Conservation (phyloP, 1,140 invertebrate species). For the Dreissena rostriformis region DNA sequence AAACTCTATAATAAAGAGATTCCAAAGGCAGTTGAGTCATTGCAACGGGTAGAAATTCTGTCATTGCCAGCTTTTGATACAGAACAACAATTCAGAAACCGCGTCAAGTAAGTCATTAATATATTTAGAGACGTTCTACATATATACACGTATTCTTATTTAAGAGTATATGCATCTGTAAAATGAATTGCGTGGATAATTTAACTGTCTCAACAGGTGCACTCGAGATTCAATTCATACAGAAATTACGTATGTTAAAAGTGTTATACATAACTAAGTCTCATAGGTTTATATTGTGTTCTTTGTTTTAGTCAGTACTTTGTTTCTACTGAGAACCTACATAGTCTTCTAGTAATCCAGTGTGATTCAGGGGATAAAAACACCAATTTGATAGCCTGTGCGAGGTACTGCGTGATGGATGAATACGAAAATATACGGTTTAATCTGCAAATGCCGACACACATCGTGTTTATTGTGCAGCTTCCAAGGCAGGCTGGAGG, state of each 20-base stretch:
- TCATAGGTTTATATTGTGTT: slow-evolving; percentile 15
- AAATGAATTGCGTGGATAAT: too few relatives aligned
- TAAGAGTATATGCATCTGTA: too few relatives aligned
- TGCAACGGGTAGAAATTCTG: slow-evolving; percentile 14
- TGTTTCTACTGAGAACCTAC: slow-evolving; percentile 35
- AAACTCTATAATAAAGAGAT: slow-evolving; percentile 4
- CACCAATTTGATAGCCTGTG: slow-evolving; percentile 69
- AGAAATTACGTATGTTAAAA: not conserved
- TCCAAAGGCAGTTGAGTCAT: not conserved
- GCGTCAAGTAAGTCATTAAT: slow-evolving; percentile 24
- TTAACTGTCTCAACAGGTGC: too few relatives aligned
- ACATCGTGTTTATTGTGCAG: slow-evolving; percentile 72
- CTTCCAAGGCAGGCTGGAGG: slow-evolving; percentile 68
- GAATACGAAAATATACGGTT: slow-evolving; percentile 50
- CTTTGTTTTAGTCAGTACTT: slow-evolving; percentile 59
- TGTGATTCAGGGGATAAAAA: slow-evolving; percentile 71
- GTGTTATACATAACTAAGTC: not conserved
- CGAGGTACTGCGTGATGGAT: slow-evolving; percentile 66
- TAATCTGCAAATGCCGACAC: slow-evolving; percentile 45
- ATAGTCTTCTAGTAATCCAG: slow-evolving; percentile 70
- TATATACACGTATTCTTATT: too few relatives aligned
- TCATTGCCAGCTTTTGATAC: slow-evolving; percentile 44
- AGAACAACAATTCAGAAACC: slow-evolving; percentile 40
- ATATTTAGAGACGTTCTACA: not conserved
- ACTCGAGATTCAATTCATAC: not conserved